phyloP scores from a whole-genome alignment of 2,888 invertebrate genomes.

The Drosophila mulleri region DNA sequence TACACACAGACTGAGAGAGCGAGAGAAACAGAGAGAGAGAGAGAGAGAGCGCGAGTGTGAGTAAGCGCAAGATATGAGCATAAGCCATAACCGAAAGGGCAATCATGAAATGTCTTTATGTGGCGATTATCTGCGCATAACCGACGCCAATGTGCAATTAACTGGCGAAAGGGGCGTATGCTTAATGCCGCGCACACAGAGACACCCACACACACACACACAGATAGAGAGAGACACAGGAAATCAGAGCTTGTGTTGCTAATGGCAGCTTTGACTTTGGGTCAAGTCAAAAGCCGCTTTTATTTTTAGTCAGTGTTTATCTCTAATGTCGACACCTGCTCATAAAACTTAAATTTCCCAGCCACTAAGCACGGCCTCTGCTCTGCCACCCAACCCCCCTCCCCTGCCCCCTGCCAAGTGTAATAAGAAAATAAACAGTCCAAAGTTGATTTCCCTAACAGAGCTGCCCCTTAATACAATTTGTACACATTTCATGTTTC shows the following conservation, averaged over 20 bases:
- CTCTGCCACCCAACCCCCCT: no score
- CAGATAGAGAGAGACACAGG: background rate
- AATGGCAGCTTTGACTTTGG: constrained; percentile 9
- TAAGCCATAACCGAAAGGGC: constrained; percentile 50
- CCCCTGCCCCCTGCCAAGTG: no score
- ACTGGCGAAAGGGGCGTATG: constrained; percentile 37
- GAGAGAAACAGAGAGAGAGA: constrained; percentile 9
- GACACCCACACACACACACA: background rate
- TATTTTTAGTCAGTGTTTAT: constrained; percentile 13
- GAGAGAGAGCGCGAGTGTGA: background rate
- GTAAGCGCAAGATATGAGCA: constrained; percentile 12
- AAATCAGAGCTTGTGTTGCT: constrained; percentile 4
- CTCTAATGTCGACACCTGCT: constrained; percentile 10
- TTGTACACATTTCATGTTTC: background rate
- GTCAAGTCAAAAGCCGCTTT: constrained; percentile 9
- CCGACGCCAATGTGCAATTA: constrained; percentile 69
- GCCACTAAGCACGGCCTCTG: background rate
- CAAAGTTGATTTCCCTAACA: constrained; percentile 1
- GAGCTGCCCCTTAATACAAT: constrained; percentile 27
- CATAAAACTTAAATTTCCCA: constrained; percentile 10
- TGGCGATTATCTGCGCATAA: constrained; percentile 73
- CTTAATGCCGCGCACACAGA: background rate
- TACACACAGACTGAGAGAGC: constrained; percentile 24
- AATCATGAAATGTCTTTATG: constrained; percentile 77
- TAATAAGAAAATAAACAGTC: background rate